Conservation (phyloP, 23 tunicate genomes). For the Corella eumyota region DNA sequence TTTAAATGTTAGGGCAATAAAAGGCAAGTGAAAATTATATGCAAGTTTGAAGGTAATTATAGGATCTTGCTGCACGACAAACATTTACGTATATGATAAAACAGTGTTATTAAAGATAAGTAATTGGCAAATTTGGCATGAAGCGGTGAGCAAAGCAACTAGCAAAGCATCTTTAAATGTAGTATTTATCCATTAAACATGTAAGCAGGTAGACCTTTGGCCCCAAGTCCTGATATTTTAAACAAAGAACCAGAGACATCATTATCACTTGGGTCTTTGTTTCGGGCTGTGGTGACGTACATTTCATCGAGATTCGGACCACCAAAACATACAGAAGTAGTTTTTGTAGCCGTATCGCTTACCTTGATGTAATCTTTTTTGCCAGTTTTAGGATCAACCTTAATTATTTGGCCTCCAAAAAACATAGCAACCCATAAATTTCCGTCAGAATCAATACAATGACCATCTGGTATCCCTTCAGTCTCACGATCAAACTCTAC, state of each 20-base stretch:
- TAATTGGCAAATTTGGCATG: no score
- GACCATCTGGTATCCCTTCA: constrained; percentile 87
- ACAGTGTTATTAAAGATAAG: no score
- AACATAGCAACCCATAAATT: constrained; percentile 92
- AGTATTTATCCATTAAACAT: constrained; percentile 2
- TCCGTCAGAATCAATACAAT: constrained; percentile 76
- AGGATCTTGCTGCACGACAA: no score
- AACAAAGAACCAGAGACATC: constrained; percentile 28
- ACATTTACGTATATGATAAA: no score
- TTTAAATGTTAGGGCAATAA: no score
- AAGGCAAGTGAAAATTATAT: no score
- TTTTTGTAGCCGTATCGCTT: constrained; percentile 58
- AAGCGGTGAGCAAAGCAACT: no score
- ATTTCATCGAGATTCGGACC: constrained; percentile 84
- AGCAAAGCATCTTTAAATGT: no score
- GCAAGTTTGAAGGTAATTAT: no score
- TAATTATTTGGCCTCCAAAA: constrained; percentile 35
- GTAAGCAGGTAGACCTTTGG: constrained; percentile 13
- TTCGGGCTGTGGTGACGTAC: constrained; percentile 69
- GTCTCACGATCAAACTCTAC: constrained; percentile 28
- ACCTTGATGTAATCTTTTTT: constrained; percentile 41
- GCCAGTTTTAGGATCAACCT: constrained; percentile 70
- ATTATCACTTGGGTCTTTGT: constrained; percentile 6
- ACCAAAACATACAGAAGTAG: constrained; percentile 90
- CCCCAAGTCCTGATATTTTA: constrained; percentile 28